Percentiles rank a stretch among this genome's conserved stretches.
phyloP scores from a whole-genome alignment of 1,140 invertebrate species.

The Bombus huntii region DNA sequence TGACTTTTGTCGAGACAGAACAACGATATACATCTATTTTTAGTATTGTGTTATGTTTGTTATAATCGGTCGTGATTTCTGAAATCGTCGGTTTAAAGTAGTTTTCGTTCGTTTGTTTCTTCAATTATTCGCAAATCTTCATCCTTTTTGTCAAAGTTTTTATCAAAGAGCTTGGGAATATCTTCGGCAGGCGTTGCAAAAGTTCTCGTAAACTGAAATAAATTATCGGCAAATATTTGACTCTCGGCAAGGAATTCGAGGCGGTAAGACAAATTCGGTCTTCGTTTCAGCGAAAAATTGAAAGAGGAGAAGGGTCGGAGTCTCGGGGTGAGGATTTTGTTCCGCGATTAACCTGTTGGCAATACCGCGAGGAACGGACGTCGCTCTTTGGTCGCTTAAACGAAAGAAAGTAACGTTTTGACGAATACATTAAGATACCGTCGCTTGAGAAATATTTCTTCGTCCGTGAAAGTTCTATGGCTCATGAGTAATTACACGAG shows the following conservation, averaged over 20 bases:
- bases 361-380: not conserved
- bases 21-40: no score
- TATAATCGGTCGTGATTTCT: no score
- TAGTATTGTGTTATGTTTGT: no score
- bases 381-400: not conserved
- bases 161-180: not conserved
- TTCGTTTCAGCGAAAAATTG: no score
- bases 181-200: not conserved
- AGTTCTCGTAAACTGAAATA: constrained; percentile 2
- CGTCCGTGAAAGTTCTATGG: constrained; percentile 20
- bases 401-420: not conserved
- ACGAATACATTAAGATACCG: constrained; percentile 43
- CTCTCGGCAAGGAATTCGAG: not conserved
- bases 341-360: constrained; percentile 8
- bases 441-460: constrained; percentile 42
- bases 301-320: not conserved
- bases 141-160: not conserved
- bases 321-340: not conserved
- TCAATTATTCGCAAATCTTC: not conserved
- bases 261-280: not conserved
- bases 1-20: no score
- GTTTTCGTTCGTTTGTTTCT: not conserved
- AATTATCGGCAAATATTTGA: constrained; percentile 20
- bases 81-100: no score
- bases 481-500: constrained; percentile 58